These are phyloP conservation scores for Amiota communis DNA, from an alignment of 2,888 invertebrate species.

Conservation along the genomic window DNA sequence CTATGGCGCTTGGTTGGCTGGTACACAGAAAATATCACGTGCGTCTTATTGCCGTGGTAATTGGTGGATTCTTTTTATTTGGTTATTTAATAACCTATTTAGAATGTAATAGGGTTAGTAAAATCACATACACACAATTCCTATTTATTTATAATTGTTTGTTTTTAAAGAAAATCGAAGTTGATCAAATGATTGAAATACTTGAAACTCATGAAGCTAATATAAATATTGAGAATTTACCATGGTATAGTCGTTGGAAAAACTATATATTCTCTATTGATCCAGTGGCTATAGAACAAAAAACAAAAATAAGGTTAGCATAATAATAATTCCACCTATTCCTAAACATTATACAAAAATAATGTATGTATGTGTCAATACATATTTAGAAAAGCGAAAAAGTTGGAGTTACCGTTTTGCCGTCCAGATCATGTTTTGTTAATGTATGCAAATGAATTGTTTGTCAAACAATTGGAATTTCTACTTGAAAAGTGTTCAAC, in stretches of 20 bases:
- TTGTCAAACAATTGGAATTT: conserved; percentile 62
- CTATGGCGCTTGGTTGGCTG: conserved; percentile 48
- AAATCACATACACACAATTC: too few species aligned
- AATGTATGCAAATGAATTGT: conserved; percentile 64
- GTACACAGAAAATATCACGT: conserved; percentile 53
- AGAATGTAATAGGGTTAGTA: conserved; percentile 67
- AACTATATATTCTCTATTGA: conserved; percentile 39
- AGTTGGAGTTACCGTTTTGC: conserved; percentile 58
- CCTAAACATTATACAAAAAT: not conserved
- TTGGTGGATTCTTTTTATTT: conserved; percentile 50
- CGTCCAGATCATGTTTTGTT: conserved; percentile 69
- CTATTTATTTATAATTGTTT: not conserved
- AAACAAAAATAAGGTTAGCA: conserved; percentile 50
- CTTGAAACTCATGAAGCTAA: conserved; percentile 38
- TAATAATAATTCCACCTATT: too few species aligned
- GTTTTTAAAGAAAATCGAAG: conserved; percentile 59
- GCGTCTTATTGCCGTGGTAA: conserved; percentile 44
- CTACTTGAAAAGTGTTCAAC: conserved; percentile 56
- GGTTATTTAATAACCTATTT: conserved; percentile 66
- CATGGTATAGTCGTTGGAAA: conserved; percentile 42
- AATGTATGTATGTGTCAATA: conserved; percentile 31
- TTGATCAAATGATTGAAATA: conserved; percentile 55
- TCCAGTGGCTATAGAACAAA: conserved; percentile 38
- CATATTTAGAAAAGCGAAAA: conserved; percentile 60
- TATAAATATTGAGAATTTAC: conserved; percentile 22